Percentiles rank a stretch among this genome's conserved stretches.
These are phyloP conservation scores for Pandemis heparana DNA, from an alignment of 2,888 invertebrate species.

Conservation along the genomic window DNA sequence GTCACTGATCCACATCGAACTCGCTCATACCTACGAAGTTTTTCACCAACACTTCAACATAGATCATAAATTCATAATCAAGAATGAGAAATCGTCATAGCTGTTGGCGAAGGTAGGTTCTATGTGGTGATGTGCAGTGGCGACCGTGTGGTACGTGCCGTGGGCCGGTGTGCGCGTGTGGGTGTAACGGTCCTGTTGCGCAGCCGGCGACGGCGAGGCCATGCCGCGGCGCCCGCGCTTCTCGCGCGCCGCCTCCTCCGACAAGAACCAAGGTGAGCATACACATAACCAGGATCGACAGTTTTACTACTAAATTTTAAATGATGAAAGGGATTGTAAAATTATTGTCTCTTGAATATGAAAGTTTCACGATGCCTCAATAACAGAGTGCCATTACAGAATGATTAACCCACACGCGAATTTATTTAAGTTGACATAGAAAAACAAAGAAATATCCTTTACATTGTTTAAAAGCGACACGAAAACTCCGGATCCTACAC, in stretches of 20 bases:
- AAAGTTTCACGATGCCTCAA: background rate
- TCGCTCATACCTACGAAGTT: background rate
- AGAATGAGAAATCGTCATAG: no score
- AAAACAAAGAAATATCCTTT: background rate
- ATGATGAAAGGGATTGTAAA: background rate
- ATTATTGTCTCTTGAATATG: no score
- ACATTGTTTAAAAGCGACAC: background rate
- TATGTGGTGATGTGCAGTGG: constrained; percentile 1
- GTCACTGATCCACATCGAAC: constrained; percentile 8
- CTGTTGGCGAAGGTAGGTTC: background rate
- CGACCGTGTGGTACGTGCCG: constrained; percentile 38
- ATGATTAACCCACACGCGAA: no score
- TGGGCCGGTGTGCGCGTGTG: constrained; percentile 47
- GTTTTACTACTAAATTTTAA: background rate
- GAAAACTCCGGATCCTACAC: background rate
- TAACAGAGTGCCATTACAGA: no score
- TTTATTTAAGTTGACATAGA: no score
- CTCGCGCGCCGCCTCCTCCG: constrained; percentile 82
- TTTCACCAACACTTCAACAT: background rate
- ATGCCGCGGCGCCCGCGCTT: constrained; percentile 81
- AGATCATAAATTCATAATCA: background rate
- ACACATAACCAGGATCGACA: constrained; percentile 3
- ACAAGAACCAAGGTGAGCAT: constrained; percentile 79
- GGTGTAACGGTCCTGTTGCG: constrained; percentile 60
- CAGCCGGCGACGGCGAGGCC: constrained; percentile 67